Evolutionary conservation across 1,140 invertebrate species (phyloP).

Genomic region (Lamellibrachia luymesi): DNA sequence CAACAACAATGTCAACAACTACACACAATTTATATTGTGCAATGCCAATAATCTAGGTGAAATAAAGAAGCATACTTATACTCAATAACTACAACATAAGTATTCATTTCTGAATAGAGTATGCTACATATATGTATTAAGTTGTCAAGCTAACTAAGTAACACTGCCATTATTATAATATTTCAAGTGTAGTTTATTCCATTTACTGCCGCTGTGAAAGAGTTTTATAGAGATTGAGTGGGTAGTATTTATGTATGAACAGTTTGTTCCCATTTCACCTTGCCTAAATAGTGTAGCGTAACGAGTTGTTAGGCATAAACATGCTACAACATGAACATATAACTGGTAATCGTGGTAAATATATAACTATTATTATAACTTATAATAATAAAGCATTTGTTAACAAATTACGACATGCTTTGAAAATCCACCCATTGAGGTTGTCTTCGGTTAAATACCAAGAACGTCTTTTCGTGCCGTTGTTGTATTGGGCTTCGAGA

Average conservation of each 20-base stretch:
- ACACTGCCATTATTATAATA: not conserved
- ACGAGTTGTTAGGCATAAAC: not conserved
- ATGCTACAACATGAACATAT: not conserved
- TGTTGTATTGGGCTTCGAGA: not conserved
- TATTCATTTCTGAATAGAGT: not conserved
- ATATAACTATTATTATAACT: no score
- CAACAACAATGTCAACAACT: not conserved
- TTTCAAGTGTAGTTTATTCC: not conserved
- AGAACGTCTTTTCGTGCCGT: not conserved
- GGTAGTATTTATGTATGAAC: not conserved
- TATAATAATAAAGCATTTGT: no score
- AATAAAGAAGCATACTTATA: not conserved
- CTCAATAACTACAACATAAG: not conserved
- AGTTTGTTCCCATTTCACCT: not conserved
- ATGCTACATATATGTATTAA: not conserved
- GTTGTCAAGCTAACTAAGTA: not conserved
- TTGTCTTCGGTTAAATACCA: not conserved
- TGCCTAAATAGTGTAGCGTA: not conserved
- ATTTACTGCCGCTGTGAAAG: not conserved
- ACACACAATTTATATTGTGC: no score
- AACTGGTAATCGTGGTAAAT: not conserved
- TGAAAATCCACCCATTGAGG: no score
- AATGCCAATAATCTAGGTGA: no score
- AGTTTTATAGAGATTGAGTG: not conserved
- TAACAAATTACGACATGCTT: no score